These are phyloP conservation scores for Tetheella fluctuosa DNA, from an alignment of 2,888 invertebrate species.

Conservation along the genomic window DNA sequence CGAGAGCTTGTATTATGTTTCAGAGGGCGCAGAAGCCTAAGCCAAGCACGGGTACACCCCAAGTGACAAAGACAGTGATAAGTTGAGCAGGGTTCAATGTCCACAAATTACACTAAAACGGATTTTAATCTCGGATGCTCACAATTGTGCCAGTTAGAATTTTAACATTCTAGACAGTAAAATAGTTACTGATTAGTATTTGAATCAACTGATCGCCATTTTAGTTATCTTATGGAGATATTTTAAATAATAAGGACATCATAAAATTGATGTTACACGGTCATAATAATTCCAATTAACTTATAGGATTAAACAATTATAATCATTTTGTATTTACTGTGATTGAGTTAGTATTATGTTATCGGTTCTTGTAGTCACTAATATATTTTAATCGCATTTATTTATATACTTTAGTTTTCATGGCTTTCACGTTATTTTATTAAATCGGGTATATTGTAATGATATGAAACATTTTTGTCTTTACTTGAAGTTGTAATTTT, in stretches of 20 bases:
- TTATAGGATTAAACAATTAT: slow-evolving; percentile 44
- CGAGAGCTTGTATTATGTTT: slow-evolving; percentile 25
- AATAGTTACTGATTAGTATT: slow-evolving; percentile 65
- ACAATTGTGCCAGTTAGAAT: slow-evolving; percentile 80
- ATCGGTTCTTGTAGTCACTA: slow-evolving; percentile 54
- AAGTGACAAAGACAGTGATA: slow-evolving; percentile 58
- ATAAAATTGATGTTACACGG: slow-evolving; percentile 39
- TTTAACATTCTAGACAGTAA: slow-evolving; percentile 65
- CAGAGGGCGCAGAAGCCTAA: slow-evolving; percentile 75
- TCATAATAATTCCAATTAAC: slow-evolving; percentile 65
- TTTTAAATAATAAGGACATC: slow-evolving; percentile 6
- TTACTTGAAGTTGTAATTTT: not conserved
- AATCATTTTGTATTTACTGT: slow-evolving; percentile 71
- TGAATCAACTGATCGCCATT: slow-evolving; percentile 50
- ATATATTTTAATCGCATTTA: slow-evolving; percentile 51
- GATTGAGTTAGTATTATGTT: slow-evolving; percentile 74
- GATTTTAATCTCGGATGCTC: slow-evolving; percentile 73
- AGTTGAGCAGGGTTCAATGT: slow-evolving; percentile 73
- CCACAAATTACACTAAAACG: slow-evolving; percentile 56
- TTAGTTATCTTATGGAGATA: slow-evolving; percentile 39
- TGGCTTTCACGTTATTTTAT: slow-evolving; percentile 13
- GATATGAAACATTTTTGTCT: not conserved
- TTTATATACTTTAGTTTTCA: slow-evolving; percentile 31
- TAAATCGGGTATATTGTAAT: not conserved
- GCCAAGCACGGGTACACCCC: slow-evolving; percentile 41